Evolutionary conservation across 1,140 invertebrate genomes (phyloP).

Genomic region (Brachionus plicatilis): DNA sequence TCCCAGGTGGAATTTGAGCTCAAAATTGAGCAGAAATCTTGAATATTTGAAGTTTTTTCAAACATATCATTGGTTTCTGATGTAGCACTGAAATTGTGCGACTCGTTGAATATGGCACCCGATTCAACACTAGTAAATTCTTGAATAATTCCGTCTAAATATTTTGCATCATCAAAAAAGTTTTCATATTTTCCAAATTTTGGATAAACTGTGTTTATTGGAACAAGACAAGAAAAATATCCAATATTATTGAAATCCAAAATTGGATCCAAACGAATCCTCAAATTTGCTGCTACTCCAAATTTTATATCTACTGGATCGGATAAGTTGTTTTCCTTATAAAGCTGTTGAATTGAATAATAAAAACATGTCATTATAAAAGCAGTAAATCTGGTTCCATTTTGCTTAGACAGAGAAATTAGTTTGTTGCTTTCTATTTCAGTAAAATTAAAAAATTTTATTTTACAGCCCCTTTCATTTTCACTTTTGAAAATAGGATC

Average conservation of each 20-base stretch:
- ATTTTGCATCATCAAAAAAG: not conserved
- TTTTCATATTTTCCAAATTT: constrained; percentile 32
- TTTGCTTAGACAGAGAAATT: not conserved
- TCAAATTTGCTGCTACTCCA: constrained; percentile 6
- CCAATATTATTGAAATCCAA: constrained; percentile 22
- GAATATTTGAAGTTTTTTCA: not conserved
- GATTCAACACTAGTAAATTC: not conserved
- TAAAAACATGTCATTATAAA: constrained; percentile 22
- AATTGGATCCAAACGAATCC: constrained; percentile 4
- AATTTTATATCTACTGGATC: constrained; percentile 25
- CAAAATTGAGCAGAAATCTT: not conserved
- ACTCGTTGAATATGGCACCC: constrained; percentile 1
- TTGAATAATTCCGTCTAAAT: not conserved
- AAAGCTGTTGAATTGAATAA: constrained; percentile 5
- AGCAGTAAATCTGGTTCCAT: not conserved
- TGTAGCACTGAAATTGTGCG: not conserved
- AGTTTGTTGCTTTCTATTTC: not conserved
- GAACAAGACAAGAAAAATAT: not conserved
- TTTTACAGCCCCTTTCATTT: not conserved
- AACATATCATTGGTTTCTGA: not conserved
- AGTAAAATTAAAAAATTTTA: not conserved
- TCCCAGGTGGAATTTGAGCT: not conserved
- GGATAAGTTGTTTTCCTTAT: constrained; percentile 17
- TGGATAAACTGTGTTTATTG: constrained; percentile 18
- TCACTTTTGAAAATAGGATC: not conserved